phyloP scores from a whole-genome alignment of 2,797 vertebrate genomes.

The Gallinago solitaria region DNA sequence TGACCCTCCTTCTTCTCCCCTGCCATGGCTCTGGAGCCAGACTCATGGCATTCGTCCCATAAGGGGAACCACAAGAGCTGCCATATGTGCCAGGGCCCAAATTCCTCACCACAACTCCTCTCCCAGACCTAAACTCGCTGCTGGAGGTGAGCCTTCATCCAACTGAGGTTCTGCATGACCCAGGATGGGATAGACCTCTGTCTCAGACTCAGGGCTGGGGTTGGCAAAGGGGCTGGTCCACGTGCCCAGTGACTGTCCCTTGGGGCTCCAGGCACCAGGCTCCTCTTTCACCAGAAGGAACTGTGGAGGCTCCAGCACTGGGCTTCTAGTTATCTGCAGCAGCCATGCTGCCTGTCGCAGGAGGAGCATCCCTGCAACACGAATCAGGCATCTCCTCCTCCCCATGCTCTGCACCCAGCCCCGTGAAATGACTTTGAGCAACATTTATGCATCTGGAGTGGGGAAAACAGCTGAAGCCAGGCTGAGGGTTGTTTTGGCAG shows the following conservation, averaged over 20 bases:
- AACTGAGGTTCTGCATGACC: fast-evolving
- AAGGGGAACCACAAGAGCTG: background rate
- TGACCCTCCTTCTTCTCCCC: background rate
- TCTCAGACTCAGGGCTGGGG: background rate
- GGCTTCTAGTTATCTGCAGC: background rate
- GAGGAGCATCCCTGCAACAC: fast-evolving
- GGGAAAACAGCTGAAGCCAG: background rate
- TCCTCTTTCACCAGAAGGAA: background rate
- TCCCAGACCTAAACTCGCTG: background rate
- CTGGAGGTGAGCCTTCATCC: background rate
- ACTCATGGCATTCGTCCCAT: fast-evolving
- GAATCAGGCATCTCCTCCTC: background rate
- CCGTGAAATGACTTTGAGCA: background rate
- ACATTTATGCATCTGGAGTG: background rate
- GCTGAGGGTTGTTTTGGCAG: fast-evolving
- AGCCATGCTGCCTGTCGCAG: background rate
- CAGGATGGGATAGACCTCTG: background rate
- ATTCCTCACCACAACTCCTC: background rate
- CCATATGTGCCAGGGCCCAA: background rate
- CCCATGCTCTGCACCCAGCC: fast-evolving
- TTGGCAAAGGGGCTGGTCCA: background rate
- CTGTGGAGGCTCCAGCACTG: background rate
- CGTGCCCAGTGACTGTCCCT: fast-evolving
- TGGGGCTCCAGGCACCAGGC: background rate
- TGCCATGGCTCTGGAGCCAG: background rate